These are phyloP conservation scores for Nineta flava DNA, from an alignment of 2,888 invertebrate species.

Conservation along the genomic window DNA sequence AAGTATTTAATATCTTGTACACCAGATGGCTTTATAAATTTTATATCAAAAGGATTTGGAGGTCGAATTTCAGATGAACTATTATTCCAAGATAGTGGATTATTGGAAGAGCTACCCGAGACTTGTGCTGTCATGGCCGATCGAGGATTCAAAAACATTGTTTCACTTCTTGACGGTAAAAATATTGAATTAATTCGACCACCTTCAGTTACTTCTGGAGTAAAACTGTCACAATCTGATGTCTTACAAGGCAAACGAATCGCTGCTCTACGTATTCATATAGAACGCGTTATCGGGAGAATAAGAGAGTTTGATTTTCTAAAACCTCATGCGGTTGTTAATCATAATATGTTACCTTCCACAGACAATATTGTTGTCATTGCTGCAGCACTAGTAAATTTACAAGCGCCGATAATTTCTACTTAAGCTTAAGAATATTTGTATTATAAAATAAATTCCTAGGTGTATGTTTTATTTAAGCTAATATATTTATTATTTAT, in stretches of 20 bases:
- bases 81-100: slow-evolving; percentile 13
- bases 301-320: slow-evolving; percentile 13
- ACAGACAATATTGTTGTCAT: slow-evolving; percentile 10
- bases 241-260: slow-evolving; percentile 13
- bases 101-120: slow-evolving; percentile 11
- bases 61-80: slow-evolving; percentile 15
- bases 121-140: slow-evolving; percentile 13
- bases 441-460: background rate
- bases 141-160: slow-evolving; percentile 15
- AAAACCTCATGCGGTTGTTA: slow-evolving; percentile 11
- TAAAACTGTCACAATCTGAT: slow-evolving; percentile 11
- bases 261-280: slow-evolving; percentile 13
- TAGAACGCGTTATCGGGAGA: slow-evolving; percentile 15
- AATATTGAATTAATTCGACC: slow-evolving; percentile 12
- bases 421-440: slow-evolving; percentile 1
- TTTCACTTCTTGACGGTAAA: slow-evolving; percentile 10
- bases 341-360: slow-evolving; percentile 7
- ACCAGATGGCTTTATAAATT: slow-evolving; percentile 17
- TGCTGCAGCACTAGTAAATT: slow-evolving; percentile 11
- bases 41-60: slow-evolving; percentile 18
- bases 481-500: background rate
- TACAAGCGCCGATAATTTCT: slow-evolving; percentile 12
- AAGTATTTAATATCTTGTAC: slow-evolving; percentile 13
- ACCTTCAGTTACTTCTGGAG: slow-evolving; percentile 11
- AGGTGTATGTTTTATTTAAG: background rate